phyloP scores from a whole-genome alignment of 64 coral and sea anemone species.

The Pocillopora verrucosa region DNA sequence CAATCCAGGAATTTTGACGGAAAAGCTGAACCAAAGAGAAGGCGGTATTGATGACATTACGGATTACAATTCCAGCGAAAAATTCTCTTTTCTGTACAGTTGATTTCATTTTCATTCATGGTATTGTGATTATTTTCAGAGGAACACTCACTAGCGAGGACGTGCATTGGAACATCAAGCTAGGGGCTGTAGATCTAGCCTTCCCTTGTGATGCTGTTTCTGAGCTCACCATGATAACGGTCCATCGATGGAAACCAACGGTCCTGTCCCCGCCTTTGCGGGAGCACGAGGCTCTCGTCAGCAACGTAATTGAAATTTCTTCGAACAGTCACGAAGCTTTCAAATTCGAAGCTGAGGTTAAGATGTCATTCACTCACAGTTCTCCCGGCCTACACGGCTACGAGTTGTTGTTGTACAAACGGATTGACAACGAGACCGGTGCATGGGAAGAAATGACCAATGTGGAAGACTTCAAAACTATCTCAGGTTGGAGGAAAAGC shows the following conservation, averaged over 20 bases:
- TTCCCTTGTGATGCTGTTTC: constrained; percentile 1
- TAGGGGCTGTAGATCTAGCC: neutral
- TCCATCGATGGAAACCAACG: neutral
- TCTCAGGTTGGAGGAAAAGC: neutral
- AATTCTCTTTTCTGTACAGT: too few relatives aligned
- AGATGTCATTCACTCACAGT: neutral
- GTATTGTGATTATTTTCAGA: neutral
- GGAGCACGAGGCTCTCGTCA: constrained; percentile 2
- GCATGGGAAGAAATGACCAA: neutral
- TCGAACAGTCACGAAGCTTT: neutral
- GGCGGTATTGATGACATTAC: too few relatives aligned
- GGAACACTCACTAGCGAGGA: neutral
- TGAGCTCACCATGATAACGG: neutral
- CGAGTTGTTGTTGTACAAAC: neutral
- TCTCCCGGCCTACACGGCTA: neutral
- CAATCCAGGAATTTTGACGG: too few relatives aligned
- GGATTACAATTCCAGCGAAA: too few relatives aligned
- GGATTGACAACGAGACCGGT: neutral
- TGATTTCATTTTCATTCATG: too few relatives aligned
- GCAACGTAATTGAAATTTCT: constrained; percentile 3
- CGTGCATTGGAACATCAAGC: neutral
- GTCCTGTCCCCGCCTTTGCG: neutral
- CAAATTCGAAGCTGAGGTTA: neutral
- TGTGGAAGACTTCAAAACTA: neutral
- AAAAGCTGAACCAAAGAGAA: too few relatives aligned